Evolutionary conservation across 2,888 invertebrate genomes (phyloP).

Genomic region (Tolmerus cingulatus): DNA sequence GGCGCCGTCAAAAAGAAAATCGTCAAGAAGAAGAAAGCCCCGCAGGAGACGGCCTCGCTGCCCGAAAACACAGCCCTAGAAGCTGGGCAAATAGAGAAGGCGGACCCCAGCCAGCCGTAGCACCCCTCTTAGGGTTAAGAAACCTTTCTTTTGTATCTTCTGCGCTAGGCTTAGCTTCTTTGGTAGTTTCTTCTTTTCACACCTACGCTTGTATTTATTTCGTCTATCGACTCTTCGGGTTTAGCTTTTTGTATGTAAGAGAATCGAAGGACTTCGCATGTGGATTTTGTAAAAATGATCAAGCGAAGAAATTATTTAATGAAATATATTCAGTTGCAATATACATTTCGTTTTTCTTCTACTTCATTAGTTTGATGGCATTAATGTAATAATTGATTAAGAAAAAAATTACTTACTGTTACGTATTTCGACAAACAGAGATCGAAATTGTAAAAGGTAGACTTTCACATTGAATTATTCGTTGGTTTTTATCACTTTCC

Average conservation of each 20-base stretch:
- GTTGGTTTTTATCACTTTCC: no score
- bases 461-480: no score
- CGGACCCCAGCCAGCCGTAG: not conserved
- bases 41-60: not conserved
- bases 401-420: no score
- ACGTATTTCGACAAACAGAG: no score
- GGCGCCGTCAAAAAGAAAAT: conserved; percentile 39
- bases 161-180: not conserved
- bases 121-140: not conserved
- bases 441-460: no score
- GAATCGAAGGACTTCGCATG: not conserved
- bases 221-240: not conserved
- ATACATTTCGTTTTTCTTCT: not conserved
- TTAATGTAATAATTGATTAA: no score
- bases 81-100: not conserved
- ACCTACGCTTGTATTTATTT: not conserved
- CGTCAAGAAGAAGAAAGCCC: conserved; percentile 35
- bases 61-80: not conserved
- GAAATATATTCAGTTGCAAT: not conserved
- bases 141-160: not conserved
- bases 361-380: no score
- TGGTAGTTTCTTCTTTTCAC: not conserved
- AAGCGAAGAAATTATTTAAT: not conserved
- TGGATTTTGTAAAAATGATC: not conserved
- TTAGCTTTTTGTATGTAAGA: not conserved